Evolutionary conservation across 92 coral and sea anemone genomes (phyloP).

Genomic region (Porites lobata): DNA sequence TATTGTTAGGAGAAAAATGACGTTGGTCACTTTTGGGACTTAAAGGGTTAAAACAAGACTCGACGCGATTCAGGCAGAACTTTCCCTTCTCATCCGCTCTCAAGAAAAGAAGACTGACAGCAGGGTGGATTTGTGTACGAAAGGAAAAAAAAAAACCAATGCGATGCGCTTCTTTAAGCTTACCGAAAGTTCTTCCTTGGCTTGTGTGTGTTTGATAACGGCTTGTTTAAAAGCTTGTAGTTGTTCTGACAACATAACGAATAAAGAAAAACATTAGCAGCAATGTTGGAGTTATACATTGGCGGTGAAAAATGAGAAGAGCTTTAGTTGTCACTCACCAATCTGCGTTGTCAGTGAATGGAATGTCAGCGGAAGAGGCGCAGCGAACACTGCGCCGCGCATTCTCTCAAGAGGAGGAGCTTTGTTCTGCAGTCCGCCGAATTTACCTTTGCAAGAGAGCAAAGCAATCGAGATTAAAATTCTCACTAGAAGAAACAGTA

Average conservation of each 20-base stretch:
- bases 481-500: not conserved
- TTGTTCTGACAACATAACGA: slow-evolving; percentile 72
- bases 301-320: not conserved
- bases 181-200: slow-evolving; percentile 92
- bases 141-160: too few species aligned
- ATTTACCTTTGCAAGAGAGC: slow-evolving; percentile 78
- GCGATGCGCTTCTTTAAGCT: not conserved
- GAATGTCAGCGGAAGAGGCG: slow-evolving; percentile 86
- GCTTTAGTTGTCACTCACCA: slow-evolving; percentile 59
- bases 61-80: too few species aligned
- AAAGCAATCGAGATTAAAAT: not conserved
- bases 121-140: too few species aligned
- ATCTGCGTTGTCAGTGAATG: slow-evolving; percentile 87
- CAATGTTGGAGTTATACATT: not conserved
- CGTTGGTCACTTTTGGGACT: too few species aligned
- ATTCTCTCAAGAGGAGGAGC: slow-evolving; percentile 94
- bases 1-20: too few species aligned
- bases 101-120: too few species aligned
- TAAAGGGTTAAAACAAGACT: too few species aligned
- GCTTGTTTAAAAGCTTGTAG: slow-evolving; percentile 90
- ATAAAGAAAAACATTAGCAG: not conserved
- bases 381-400: slow-evolving; percentile 97
- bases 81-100: too few species aligned
- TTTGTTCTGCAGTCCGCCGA: slow-evolving; percentile 97
- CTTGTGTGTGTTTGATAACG: slow-evolving; percentile 75